These are phyloP conservation scores for Myrmecophaga tridactyla DNA, from an alignment of 2,113 vertebrate genomes.

Conservation along the genomic window DNA sequence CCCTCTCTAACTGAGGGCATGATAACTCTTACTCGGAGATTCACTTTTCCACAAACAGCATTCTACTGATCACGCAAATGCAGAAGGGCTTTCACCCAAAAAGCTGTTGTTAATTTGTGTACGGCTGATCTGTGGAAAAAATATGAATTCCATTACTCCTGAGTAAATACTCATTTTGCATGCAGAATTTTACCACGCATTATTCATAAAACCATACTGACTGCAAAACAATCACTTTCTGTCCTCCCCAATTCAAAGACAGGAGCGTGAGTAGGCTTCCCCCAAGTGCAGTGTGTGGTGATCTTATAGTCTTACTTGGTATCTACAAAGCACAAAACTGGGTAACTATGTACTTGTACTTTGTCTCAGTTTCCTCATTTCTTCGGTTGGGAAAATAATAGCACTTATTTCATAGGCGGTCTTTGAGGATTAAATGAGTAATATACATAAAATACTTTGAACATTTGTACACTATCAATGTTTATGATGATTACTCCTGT, in stretches of 20 bases:
- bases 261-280: background rate
- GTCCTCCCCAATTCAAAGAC: background rate
- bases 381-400: background rate
- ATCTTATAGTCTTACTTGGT: background rate
- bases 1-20: background rate
- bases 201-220: background rate
- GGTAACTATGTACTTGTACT: background rate
- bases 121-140: background rate
- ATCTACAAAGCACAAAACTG: background rate
- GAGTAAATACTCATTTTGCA: background rate
- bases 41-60: background rate
- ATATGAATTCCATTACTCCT: background rate
- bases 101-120: background rate
- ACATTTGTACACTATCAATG: background rate
- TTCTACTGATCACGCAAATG: background rate
- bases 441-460: background rate
- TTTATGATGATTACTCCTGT: background rate
- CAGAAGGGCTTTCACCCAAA: background rate
- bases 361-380: background rate
- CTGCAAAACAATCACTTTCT: background rate
- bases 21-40: background rate
- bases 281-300: background rate
- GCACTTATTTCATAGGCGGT: background rate
- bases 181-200: background rate
- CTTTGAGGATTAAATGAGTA: background rate